phyloP scores from a whole-genome alignment of 2,797 vertebrate genomes.

The Oreochromis grahami region DNA sequence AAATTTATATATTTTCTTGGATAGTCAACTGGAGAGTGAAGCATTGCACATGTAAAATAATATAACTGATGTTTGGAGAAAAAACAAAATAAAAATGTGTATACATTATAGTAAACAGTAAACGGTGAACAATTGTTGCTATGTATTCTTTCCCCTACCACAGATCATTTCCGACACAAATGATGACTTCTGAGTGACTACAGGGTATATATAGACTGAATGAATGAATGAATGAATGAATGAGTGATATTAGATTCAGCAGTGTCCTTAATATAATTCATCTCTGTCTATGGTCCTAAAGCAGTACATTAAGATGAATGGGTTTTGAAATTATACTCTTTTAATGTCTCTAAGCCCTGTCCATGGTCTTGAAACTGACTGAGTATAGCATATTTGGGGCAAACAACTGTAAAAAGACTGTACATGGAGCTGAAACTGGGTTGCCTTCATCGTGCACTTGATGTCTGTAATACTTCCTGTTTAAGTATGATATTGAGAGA shows the following conservation, averaged over 20 bases:
- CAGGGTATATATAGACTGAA: neutral
- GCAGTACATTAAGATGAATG: neutral
- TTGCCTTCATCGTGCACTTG: neutral
- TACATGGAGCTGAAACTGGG: neutral
- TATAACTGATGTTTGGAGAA: neutral
- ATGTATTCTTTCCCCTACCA: neutral
- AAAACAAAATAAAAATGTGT: neutral
- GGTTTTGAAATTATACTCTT: neutral
- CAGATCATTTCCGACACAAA: neutral
- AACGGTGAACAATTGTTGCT: neutral
- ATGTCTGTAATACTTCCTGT: neutral
- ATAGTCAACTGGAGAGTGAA: neutral
- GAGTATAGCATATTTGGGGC: neutral
- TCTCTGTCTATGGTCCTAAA: neutral
- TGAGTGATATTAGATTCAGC: neutral
- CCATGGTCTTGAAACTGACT: neutral
- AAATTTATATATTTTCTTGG: neutral
- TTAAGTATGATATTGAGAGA: neutral
- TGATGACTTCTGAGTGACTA: neutral
- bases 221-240: neutral
- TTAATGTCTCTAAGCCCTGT: neutral
- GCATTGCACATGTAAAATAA: neutral
- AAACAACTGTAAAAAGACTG: neutral
- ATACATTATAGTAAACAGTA: neutral
- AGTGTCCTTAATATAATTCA: neutral